Percentiles rank a stretch among this genome's conserved stretches.
Evolutionary conservation across 2,797 vertebrate species (phyloP).

Genomic region (Myripristis jacobus): DNA sequence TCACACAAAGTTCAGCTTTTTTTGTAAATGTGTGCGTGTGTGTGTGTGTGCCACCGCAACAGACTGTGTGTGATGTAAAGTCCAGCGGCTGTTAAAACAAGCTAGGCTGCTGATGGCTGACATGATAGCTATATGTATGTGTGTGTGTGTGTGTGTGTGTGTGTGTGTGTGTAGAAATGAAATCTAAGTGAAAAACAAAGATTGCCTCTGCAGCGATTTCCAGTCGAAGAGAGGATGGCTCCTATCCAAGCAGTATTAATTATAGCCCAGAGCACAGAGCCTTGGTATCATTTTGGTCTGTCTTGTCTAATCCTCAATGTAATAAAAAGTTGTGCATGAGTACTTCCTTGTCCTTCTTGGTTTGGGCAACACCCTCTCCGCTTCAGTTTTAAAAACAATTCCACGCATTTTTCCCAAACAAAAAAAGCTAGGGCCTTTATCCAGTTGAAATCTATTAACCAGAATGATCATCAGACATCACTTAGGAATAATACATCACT

Average conservation of each 20-base stretch:
- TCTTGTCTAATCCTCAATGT: constrained; percentile 3
- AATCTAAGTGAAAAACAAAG: constrained; percentile 18
- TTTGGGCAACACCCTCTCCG: no score
- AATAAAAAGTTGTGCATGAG: background rate
- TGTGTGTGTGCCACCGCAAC: constrained; percentile 15
- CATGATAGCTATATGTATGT: background rate
- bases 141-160: no score
- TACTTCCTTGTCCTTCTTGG: no score
- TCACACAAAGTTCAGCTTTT: constrained; percentile 42
- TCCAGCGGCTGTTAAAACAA: constrained; percentile 4
- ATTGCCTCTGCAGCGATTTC: constrained; percentile 2
- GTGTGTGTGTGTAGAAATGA: background rate
- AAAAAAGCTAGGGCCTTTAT: no score
- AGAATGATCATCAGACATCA: constrained; percentile 23
- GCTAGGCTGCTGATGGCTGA: constrained; percentile 7
- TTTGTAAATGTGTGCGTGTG: background rate
- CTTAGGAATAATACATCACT: constrained; percentile 12
- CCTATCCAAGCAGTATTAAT: constrained; percentile 9
- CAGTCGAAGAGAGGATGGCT: background rate
- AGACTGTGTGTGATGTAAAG: constrained; percentile 27
- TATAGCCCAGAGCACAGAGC: background rate
- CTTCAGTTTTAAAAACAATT: no score
- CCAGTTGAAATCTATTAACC: constrained; percentile 20
- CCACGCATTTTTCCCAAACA: no score
- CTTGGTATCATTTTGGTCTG: background rate